Evolutionary conservation across 2,797 vertebrate species (phyloP), one percentile per base, ranked within the genome.

Genomic region (Sebastolobus altivelis): DNA sequence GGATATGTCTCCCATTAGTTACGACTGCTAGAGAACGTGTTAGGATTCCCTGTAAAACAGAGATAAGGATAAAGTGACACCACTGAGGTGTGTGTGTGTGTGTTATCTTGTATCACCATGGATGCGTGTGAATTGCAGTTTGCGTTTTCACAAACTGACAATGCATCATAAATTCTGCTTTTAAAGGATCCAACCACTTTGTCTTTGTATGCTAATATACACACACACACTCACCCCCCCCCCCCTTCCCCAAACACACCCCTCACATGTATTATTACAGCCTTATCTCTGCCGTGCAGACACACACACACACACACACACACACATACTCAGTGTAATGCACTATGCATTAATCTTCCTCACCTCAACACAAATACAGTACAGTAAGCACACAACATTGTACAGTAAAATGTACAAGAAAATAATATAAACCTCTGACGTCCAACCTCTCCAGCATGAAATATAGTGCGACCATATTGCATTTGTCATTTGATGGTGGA

Each of bases 251-350:
- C 25, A 25, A 25, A 59, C 18, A 54, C 65, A 22, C 22, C 12
- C 20, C 1, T 54, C 5, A 8, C 46, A 58, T 29, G 9, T 27
- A 35, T 78, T 54, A 43, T 37, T 74, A 18, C 4, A 67, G 33
- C 52, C 63, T 86, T 92, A 91, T 93, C 89, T 87, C 43, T 75
- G 8, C 46, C 71, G 5, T n/a, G 60, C 84, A 88, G 25, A 27
- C 22, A 65, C 38, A 68, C 6, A 27, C 5, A 35, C 1, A 25
- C 25, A 25, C 25, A 25, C 25, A 25, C 25, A 27, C 22, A 65
- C 38, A 68, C 6, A 27, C 5, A 35, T 2, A 69, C 20, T 29
- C 54, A 52, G 29, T 35, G 12, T 7, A 35, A 43, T 18, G 18
- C 46, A 49, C 46, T 49, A 18, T 6, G 12, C 40, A 25, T 27